Percentiles rank a stretch among this genome's conserved stretches.
These are phyloP conservation scores for Masticophis lateralis DNA, from an alignment of 2,797 vertebrate species.

Conservation along the genomic window DNA sequence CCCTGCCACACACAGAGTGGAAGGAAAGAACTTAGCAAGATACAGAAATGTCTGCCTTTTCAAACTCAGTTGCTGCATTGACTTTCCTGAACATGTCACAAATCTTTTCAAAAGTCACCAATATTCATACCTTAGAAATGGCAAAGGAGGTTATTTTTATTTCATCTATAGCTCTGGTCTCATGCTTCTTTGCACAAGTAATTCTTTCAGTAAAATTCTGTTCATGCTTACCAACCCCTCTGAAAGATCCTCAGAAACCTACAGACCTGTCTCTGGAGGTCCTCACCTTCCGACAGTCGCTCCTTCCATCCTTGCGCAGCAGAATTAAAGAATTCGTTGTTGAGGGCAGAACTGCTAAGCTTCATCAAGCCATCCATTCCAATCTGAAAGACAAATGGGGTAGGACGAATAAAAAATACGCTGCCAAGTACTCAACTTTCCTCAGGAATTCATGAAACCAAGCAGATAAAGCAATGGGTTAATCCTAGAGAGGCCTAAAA, in stretches of 20 bases:
- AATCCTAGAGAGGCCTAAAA: neutral
- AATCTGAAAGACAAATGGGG: conserved; percentile 71
- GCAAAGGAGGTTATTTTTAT: neutral
- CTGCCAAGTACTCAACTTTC: neutral
- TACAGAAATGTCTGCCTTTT: neutral
- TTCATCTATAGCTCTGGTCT: too few relatives aligned
- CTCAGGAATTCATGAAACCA: neutral
- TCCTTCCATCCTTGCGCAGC: conserved; percentile 98
- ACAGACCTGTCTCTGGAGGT: rapidly evolving
- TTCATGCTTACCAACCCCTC: neutral
- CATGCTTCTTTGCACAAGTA: neutral
- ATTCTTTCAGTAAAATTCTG: too few relatives aligned
- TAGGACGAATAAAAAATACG: neutral
- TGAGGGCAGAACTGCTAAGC: conserved; percentile 91
- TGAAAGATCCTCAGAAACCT: neutral
- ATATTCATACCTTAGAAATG: neutral
- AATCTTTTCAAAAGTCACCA: neutral
- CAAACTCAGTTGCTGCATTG: neutral
- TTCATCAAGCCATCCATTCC: conserved; percentile 89
- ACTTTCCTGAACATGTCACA: too few relatives aligned
- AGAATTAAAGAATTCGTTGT: conserved; percentile 98
- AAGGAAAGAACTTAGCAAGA: neutral
- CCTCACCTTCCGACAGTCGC: conserved; percentile 88
- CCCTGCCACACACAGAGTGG: conserved; percentile 69
- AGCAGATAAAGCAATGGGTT: neutral